These are phyloP conservation scores for Ranitomeya variabilis DNA, from an alignment of 2,113 vertebrate species.

Conservation along the genomic window DNA sequence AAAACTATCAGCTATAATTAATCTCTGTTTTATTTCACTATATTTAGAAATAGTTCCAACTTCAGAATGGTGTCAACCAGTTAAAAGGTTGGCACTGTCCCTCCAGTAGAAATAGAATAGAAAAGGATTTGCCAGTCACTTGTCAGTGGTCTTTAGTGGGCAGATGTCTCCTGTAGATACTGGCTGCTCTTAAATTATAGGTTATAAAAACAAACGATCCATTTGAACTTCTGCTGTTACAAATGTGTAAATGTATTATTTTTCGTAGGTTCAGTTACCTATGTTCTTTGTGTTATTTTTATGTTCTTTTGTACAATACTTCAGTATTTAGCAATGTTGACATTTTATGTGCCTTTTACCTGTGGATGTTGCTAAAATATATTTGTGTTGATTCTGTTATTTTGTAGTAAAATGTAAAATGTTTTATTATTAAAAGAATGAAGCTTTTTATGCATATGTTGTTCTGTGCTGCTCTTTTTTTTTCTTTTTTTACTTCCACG, in stretches of 20 bases:
- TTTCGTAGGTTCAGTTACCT: neutral
- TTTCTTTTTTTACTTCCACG: no score
- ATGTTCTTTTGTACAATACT: neutral
- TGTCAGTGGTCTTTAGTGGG: neutral
- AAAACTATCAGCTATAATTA: no score
- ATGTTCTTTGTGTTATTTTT: neutral
- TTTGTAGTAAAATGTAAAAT: conserved; percentile 18
- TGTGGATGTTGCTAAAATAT: conserved; percentile 31
- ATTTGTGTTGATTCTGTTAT: neutral
- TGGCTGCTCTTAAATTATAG: neutral
- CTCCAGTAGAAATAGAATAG: neutral
- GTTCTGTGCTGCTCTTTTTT: neutral
- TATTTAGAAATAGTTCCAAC: no score
- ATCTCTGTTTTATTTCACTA: no score
- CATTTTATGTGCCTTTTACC: conserved; percentile 32
- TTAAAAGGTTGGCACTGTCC: neutral
- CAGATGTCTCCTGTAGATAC: neutral
- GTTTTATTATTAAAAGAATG: neutral
- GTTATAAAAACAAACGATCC: neutral
- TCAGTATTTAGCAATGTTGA: neutral
- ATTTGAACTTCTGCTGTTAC: neutral
- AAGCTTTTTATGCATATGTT: neutral
- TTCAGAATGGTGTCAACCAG: neutral
- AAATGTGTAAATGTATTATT: neutral
- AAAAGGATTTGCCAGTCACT: neutral